Conservation (phyloP, 2,113 vertebrate genomes). For the Mustela nigripes region DNA sequence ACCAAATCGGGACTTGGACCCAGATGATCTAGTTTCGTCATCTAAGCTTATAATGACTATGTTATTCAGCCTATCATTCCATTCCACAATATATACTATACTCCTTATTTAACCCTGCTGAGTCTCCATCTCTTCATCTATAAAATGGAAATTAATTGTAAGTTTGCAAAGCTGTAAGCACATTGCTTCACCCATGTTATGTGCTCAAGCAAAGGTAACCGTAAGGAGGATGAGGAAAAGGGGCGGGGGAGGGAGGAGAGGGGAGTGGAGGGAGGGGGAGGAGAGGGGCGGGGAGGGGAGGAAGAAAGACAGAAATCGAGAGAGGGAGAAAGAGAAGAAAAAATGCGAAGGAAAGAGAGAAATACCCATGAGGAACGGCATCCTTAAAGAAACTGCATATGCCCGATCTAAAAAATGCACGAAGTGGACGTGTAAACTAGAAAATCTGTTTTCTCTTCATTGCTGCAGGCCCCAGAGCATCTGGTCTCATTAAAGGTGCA, state of each 20-base stretch:
- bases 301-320: accelerated
- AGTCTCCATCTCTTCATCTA: conserved; percentile 72
- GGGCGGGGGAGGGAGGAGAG: neutral
- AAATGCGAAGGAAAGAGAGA: neutral
- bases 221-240: neutral
- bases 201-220: neutral
- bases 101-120: neutral
- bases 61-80: neutral
- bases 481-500: conserved; percentile 84
- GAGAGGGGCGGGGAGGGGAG: neutral
- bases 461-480: conserved; percentile 76
- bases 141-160: conserved; percentile 64
- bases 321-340: too few species aligned
- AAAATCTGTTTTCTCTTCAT: conserved; percentile 80
- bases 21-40: neutral
- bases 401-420: conserved; percentile 49
- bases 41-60: neutral
- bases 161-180: neutral
- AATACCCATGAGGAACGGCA: neutral
- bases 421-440: conserved; percentile 70
- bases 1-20: neutral
- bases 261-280: too few species aligned
- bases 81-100: neutral
- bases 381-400: neutral
- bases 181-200: neutral